A percentile compares a stretch with the other conserved stretches of the same genome.
These are phyloP conservation scores for Miichthys miiuy DNA, from an alignment of 2,797 vertebrate species.

Conservation along the genomic window DNA sequence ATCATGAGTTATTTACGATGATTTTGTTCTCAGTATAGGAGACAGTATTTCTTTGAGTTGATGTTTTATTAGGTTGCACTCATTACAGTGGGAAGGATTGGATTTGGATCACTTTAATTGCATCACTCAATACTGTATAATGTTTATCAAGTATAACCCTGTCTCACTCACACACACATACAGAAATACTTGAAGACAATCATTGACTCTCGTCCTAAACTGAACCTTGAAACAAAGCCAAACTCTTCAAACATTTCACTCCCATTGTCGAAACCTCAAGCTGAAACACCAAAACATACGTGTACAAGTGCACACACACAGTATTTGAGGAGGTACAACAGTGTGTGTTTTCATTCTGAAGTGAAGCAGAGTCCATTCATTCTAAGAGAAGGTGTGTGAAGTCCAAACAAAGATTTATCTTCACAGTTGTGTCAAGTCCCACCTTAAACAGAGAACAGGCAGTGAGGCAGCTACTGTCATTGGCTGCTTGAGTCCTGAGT, in stretches of 20 bases:
- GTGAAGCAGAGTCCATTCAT: neutral
- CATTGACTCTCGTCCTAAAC: neutral
- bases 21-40: neutral
- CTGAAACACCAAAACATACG: slow-evolving; percentile 2
- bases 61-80: slow-evolving; percentile 10
- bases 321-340: neutral
- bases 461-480: slow-evolving; percentile 27
- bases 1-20: neutral
- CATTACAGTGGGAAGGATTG: too few species aligned
- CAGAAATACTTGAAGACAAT: too few species aligned
- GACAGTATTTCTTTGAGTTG: neutral
- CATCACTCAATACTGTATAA: too few species aligned
- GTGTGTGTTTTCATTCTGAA: neutral
- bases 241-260: neutral
- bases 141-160: too few species aligned
- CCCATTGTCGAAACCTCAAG: too few species aligned
- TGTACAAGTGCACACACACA: neutral
- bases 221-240: too few species aligned
- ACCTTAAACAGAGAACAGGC: slow-evolving; percentile 4
- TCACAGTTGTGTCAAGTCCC: slow-evolving; percentile 23
- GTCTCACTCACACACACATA: too few species aligned
- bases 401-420: slow-evolving; percentile 26
- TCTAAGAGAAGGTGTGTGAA: neutral
- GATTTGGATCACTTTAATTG: too few species aligned
- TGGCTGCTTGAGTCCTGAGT: slow-evolving; percentile 44